Conservation (phyloP, 2,888 invertebrate genomes). For the Cetonia aurata region DNA sequence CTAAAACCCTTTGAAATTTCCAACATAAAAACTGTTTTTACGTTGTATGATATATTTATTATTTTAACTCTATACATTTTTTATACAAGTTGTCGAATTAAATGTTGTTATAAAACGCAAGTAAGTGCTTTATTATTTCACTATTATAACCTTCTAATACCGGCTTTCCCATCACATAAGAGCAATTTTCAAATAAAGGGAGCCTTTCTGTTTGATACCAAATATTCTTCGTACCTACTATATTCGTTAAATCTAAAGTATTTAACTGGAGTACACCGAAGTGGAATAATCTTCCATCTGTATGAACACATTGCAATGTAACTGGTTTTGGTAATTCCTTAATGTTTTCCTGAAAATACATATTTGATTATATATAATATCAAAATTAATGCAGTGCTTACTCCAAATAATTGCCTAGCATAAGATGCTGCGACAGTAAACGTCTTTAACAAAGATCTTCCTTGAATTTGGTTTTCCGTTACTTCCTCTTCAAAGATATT, state of each 20-base stretch:
- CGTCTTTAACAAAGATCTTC: conserved; percentile 78
- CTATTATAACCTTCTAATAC: conserved; percentile 81
- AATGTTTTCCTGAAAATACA: conserved; percentile 69
- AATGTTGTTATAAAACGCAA: conserved; percentile 83
- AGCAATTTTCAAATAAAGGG: conserved; percentile 75
- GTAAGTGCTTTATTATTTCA: conserved; percentile 81
- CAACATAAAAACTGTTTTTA: neutral
- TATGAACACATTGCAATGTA: conserved; percentile 85
- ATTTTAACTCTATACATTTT: conserved; percentile 39
- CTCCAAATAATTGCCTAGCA: conserved; percentile 82
- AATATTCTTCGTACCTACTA: conserved; percentile 77
- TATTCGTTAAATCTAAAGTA: conserved; percentile 76
- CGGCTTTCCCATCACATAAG: conserved; percentile 75
- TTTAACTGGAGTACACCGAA: conserved; percentile 89
- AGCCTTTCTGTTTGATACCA: conserved; percentile 81
- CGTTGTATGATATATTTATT: conserved; percentile 1
- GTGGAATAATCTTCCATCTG: conserved; percentile 82
- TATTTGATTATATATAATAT: conserved; percentile 8
- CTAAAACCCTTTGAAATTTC: conserved; percentile 1
- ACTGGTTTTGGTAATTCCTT: conserved; percentile 81
- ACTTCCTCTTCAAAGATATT: conserved; percentile 80
- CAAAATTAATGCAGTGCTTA: conserved; percentile 61
- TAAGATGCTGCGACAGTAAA: conserved; percentile 83
- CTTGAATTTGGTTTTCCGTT: conserved; percentile 75
- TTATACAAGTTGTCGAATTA: conserved; percentile 54